Base-by-base conservation (phyloP, 2,113 vertebrate genomes). In the Platysternon megacephalum region DNA sequence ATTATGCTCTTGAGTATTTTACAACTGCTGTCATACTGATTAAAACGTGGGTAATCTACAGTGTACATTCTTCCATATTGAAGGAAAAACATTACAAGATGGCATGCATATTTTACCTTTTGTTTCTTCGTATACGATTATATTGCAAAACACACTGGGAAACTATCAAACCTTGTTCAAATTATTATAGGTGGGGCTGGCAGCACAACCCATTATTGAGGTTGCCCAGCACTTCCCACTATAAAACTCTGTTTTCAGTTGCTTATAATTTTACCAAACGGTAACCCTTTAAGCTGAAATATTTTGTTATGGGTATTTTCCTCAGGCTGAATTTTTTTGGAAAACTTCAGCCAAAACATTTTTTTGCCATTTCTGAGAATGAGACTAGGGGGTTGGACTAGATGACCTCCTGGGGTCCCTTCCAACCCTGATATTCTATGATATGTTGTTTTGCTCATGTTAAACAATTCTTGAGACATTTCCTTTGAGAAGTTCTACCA, bases 21-120 rank as follows among this genome's bases (percentile, higher is more conserved):
- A 85, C 61, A 46, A 91, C 44, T 74, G 76, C 92, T 51, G 48
- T 65, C 82, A 95, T 90, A 89, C 6, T 84, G 56, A 92, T 88
- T 80, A 56, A 80, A 93, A 84, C 79, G 2, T 79, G 55, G 4
- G 5, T 56, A 21, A 55, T 35, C 68, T 61, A 74, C 13, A 16
- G 2, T 85, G 46, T 32, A 51, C 8, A 52, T 80, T 56, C 79
- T 85, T 49, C 52, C 44, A 68, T n/a, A 22, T 19, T 80, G 29
- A 79, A 68, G 19, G 14, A 56, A 79, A 65, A 85, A 35, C 22
- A 29, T 46, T 42, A 78, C 74, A 44, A 78, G 24, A 46, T 21
- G 17, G 11, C 39, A 48, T 6, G 14, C 26, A 61, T 26, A 48
- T 42, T 68, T 46, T 52, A 42, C 46, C 61, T 78, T 80, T 22